Conservation (phyloP, 2,888 invertebrate species). For the Oligia strigilis region DNA sequence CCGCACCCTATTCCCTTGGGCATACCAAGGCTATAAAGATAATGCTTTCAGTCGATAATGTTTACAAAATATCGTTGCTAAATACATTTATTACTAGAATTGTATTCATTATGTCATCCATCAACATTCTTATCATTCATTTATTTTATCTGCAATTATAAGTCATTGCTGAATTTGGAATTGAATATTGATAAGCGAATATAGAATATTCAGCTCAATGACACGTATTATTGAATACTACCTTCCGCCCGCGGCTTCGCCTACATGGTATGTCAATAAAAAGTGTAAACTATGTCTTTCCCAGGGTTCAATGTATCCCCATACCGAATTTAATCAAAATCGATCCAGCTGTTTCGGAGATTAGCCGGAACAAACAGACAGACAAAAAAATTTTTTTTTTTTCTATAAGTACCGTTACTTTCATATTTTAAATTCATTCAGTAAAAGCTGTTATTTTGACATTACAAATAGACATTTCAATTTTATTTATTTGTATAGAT, state of each 20-base stretch:
- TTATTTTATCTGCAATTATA: conserved; percentile 41
- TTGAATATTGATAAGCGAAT: conserved; percentile 42
- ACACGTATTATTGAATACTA: conserved; percentile 41
- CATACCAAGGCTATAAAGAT: conserved; percentile 52
- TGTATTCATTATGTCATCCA: conserved; percentile 65
- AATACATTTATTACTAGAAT: conserved; percentile 49
- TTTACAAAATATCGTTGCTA: conserved; percentile 48
- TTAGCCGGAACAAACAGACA: background rate
- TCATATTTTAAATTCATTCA: background rate
- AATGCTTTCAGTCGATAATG: conserved; percentile 36
- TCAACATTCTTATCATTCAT: conserved; percentile 57
- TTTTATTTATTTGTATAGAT: conserved; percentile 6
- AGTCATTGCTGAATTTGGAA: conserved; percentile 42
- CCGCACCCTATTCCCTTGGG: conserved; percentile 51
- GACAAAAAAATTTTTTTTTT: no score
- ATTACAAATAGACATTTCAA: background rate
- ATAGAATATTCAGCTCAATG: conserved; percentile 18
- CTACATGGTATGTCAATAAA: no score
- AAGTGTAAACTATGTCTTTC: no score
- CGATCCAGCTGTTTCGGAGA: background rate
- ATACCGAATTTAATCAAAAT: background rate
- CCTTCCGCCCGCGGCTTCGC: background rate
- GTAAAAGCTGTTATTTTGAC: background rate
- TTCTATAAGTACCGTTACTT: background rate
- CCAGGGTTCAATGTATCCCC: no score